A percentile compares a stretch with the other conserved stretches of the same genome.
These are phyloP conservation scores for Temnothorax nylanderi DNA, from an alignment of 1,140 invertebrate species.

Conservation along the genomic window DNA sequence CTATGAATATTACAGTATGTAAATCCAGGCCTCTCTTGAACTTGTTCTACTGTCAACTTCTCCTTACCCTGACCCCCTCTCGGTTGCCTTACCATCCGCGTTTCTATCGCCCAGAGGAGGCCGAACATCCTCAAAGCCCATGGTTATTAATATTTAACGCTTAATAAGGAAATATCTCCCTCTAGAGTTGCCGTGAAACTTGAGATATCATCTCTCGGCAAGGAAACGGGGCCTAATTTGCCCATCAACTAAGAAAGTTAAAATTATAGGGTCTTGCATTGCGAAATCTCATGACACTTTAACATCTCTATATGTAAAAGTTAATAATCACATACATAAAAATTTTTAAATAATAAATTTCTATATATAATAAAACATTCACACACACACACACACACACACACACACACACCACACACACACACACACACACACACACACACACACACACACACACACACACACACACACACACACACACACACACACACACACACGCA, in stretches of 20 bases:
- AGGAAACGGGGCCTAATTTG: conserved; percentile 8
- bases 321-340: not conserved
- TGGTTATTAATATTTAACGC: conserved; percentile 26
- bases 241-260: not conserved
- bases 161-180: conserved; percentile 13
- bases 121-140: not conserved
- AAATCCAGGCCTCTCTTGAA: conserved; percentile 74
- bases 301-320: not conserved
- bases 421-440: not conserved
- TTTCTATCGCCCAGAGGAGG: not conserved
- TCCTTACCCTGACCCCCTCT: not conserved
- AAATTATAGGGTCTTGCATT: not conserved
- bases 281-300: not conserved
- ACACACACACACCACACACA: not conserved
- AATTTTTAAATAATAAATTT: not conserved
- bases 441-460: not conserved
- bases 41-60: conserved; percentile 64
- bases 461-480: too few species aligned
- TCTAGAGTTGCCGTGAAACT: not conserved
- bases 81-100: not conserved
- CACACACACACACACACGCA: not conserved
- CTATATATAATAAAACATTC: not conserved
- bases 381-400: not conserved
- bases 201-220: not conserved
- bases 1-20: conserved; percentile 80